These are phyloP conservation scores for Chromoteleia sp. DNA, from an alignment of 2,888 invertebrate genomes.

Conservation along the genomic window DNA sequence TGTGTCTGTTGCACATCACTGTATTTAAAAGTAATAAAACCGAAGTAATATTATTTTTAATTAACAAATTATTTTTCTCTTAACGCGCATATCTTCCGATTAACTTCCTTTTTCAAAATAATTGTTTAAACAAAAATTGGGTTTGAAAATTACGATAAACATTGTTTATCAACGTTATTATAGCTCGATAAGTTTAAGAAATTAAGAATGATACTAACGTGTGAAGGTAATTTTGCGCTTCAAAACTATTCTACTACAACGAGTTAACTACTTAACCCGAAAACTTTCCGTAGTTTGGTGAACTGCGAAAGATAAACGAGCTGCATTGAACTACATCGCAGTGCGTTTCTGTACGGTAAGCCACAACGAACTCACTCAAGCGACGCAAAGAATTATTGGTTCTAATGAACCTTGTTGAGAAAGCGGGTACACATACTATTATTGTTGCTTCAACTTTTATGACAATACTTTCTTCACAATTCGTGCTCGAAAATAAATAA, in stretches of 20 bases:
- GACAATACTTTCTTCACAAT: not conserved
- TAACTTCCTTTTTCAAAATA: too few relatives aligned
- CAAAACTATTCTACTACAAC: constrained; percentile 66
- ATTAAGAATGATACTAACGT: constrained; percentile 36
- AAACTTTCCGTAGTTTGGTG: constrained; percentile 73
- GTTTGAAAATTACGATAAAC: not conserved
- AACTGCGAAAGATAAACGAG: constrained; percentile 78
- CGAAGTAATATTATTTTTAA: not conserved
- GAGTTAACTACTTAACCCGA: constrained; percentile 64
- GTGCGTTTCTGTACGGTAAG: constrained; percentile 54
- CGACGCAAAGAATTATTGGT: constrained; percentile 47
- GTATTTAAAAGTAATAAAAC: constrained; percentile 33
- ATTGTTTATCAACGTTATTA: not conserved
- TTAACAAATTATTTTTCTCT: not conserved
- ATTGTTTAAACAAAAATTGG: not conserved
- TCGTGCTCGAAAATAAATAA: too few relatives aligned
- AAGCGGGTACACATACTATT: constrained; percentile 19
- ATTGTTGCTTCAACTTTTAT: not conserved
- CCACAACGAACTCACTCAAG: constrained; percentile 69
- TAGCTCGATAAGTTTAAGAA: not conserved
- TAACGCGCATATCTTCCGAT: too few relatives aligned
- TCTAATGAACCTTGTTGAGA: constrained; percentile 27
- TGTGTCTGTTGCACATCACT: constrained; percentile 51
- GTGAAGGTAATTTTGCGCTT: constrained; percentile 60
- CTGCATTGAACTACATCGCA: constrained; percentile 47